Evolutionary conservation across 2,888 invertebrate species (phyloP).

Genomic region (Stenodema calcarata): DNA sequence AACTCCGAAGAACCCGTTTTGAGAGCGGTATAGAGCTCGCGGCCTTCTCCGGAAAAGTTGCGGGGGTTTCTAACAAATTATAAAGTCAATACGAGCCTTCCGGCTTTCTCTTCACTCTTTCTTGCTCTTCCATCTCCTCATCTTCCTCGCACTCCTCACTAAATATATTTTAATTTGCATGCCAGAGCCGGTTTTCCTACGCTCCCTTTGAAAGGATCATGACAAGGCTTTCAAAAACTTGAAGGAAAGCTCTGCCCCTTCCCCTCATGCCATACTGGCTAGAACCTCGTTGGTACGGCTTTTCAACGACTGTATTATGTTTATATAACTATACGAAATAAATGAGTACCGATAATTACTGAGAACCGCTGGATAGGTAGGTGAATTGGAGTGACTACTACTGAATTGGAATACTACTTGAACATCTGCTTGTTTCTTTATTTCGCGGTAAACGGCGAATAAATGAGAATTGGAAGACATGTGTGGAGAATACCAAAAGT

Average conservation of each 20-base stretch:
- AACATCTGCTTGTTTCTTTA: too few relatives aligned
- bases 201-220: background rate
- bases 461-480: too few relatives aligned
- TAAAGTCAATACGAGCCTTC: conserved; percentile 29
- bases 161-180: conserved; percentile 23
- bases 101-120: background rate
- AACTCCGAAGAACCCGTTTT: background rate
- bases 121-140: background rate
- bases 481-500: too few relatives aligned
- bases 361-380: too few relatives aligned
- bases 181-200: background rate
- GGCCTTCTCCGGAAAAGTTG: background rate
- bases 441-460: too few relatives aligned
- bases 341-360: too few relatives aligned
- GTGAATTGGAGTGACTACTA: too few relatives aligned
- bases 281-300: too few relatives aligned
- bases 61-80: conserved; percentile 46
- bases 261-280: too few relatives aligned
- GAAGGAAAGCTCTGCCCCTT: background rate
- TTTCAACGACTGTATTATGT: too few relatives aligned
- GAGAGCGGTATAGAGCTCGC: background rate
- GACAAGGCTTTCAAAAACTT: background rate
- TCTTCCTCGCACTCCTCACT: background rate
- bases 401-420: too few relatives aligned
- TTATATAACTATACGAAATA: too few relatives aligned